Evolutionary conservation across 2,888 invertebrate species (phyloP), one percentile per base, ranked within the genome.

Genomic region (Volucella bombylans): DNA sequence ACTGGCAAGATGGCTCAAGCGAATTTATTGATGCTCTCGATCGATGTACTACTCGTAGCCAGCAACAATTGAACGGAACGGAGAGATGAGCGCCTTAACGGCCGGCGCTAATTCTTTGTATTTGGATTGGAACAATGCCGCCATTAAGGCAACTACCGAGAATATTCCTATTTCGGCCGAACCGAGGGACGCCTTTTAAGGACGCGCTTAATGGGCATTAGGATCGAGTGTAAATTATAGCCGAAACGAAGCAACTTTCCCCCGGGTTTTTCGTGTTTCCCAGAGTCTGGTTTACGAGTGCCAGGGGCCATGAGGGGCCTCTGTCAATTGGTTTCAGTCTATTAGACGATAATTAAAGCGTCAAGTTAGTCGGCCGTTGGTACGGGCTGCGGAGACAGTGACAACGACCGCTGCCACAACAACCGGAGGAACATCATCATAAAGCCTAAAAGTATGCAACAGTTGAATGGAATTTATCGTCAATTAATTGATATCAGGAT

Each of bases 401-500:
- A 31, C 18, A 15, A 10, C 23, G 49, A 41, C 54, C n/a, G 77
- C 31, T 23, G 23, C 23, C 23, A 23, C 2, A 1, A 4, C 23
- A 31, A 31, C 31, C 31, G 31, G 31, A 41, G 43, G 65, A 55
- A 43, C 68, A 68, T 65, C 73, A 68, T 68, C 73, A 54, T 54
- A 15, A 57, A 68, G 85, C 85, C 85, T 64, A 81, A 85, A 85
- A 85, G 76, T 81, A 85, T 85, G 81, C 85, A 68, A 72, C 85
- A 68, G 50, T 77, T 77, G 68, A 72, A 76, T 79, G 77, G 74
- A 82, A 87, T 85, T 86, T 87, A 85, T 82, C 85, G 87, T 81
- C 86, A 87, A 87, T 87, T 86, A 87, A 82, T 82, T 82, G 87
- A 73, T 77, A 87, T 82, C 87, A 82, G 77, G 69, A 23, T 54